These are phyloP conservation scores for Leptocoma aspasia DNA, from an alignment of 2,113 vertebrate genomes.

Conservation along the genomic window DNA sequence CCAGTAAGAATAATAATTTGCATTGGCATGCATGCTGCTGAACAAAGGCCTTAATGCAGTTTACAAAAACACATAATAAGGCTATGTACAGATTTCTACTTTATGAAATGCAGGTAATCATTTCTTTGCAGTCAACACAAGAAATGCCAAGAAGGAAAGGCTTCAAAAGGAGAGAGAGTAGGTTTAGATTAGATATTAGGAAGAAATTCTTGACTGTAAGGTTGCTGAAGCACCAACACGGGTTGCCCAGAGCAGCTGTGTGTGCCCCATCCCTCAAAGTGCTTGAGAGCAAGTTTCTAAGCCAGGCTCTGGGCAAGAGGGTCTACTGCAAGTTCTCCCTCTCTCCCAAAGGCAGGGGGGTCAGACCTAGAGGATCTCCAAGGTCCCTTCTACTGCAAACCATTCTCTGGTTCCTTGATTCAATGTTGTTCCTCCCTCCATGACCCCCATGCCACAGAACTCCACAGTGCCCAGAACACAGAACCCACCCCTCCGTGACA, in stretches of 20 bases:
- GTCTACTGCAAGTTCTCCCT: background rate
- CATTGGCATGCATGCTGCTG: background rate
- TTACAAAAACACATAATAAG: background rate
- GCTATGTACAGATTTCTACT: background rate
- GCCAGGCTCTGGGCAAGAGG: accelerated
- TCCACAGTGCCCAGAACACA: background rate
- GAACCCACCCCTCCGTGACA: background rate
- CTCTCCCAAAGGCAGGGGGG: background rate
- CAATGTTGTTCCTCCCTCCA: background rate
- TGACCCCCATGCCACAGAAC: no score
- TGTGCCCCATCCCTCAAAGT: background rate
- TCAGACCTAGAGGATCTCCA: background rate
- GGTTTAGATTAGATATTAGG: background rate
- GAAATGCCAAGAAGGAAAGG: background rate
- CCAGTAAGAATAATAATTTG: background rate
- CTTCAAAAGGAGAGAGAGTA: background rate
- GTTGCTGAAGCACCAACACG: background rate
- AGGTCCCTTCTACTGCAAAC: background rate
- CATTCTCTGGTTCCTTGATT: background rate
- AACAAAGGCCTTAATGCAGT: background rate
- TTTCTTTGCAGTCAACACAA: background rate
- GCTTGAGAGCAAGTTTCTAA: background rate
- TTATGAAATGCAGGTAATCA: background rate
- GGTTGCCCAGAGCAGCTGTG: background rate
- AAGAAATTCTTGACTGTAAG: background rate